Conservation (phyloP, 2,888 invertebrate genomes). For the Perdita meconis region DNA sequence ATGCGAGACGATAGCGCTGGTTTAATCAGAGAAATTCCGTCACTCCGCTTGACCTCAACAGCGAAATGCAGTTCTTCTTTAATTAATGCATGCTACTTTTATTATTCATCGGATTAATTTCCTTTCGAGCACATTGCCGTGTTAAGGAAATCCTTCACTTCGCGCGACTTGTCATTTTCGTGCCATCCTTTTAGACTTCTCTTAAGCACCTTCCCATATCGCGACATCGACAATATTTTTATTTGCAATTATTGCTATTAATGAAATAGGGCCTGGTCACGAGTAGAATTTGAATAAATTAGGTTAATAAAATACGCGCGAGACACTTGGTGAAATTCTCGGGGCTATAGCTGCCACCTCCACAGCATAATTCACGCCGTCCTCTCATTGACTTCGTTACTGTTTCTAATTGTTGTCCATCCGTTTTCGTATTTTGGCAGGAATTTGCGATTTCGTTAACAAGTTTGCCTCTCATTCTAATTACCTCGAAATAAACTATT, state of each 20-base stretch:
- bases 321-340: constrained; percentile 36
- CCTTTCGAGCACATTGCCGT: too few species aligned
- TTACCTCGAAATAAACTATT: constrained; percentile 46
- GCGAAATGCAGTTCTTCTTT: too few species aligned
- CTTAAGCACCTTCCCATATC: too few species aligned
- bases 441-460: constrained; percentile 50
- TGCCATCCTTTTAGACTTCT: too few species aligned
- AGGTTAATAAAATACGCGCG: constrained; percentile 18
- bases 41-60: too few species aligned
- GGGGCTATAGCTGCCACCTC: neutral
- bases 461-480: constrained; percentile 45
- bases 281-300: neutral
- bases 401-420: constrained; percentile 51
- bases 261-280: neutral
- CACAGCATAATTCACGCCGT: constrained; percentile 36
- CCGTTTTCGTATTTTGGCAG: constrained; percentile 48
- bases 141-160: too few species aligned
- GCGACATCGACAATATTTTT: neutral
- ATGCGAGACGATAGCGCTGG: too few species aligned
- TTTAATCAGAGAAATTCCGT: too few species aligned
- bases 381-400: constrained; percentile 52
- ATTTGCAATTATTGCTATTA: neutral
- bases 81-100: too few species aligned
- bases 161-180: too few species aligned
- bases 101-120: too few species aligned